A percentile compares a stretch with the other conserved stretches of the same genome.
Conservation (phyloP, 2,797 vertebrate species). For the Rousettus madagascariensis region DNA sequence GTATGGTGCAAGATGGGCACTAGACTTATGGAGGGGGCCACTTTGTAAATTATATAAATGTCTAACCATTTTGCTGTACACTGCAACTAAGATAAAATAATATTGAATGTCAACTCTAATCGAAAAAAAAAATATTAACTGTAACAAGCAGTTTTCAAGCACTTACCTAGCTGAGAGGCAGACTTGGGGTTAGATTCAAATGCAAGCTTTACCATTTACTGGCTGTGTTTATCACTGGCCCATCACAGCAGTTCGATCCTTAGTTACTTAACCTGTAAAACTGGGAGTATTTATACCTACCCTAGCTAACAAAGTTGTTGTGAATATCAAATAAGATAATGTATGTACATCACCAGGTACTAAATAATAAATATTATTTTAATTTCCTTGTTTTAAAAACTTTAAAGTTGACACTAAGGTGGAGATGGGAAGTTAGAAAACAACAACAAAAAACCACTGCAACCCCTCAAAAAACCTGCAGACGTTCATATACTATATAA, state of each 20-base stretch:
- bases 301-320: neutral
- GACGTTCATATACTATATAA: neutral
- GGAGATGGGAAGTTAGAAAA: neutral
- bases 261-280: neutral
- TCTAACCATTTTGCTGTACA: too few relatives aligned
- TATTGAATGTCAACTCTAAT: too few relatives aligned
- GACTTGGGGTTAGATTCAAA: neutral
- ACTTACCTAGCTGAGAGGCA: neutral
- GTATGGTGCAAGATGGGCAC: too few relatives aligned
- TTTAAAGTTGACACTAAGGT: neutral
- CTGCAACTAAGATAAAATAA: too few relatives aligned
- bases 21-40: too few relatives aligned
- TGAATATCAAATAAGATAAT: neutral
- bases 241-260: neutral
- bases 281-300: neutral
- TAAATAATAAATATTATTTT: neutral
- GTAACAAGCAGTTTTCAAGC: neutral
- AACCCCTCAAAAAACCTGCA: neutral
- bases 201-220: neutral
- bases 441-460: neutral
- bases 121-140: neutral
- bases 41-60: too few relatives aligned
- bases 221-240: neutral
- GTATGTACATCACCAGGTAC: neutral
- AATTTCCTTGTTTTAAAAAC: neutral